Conservation (phyloP, 2,888 invertebrate genomes). For the Dascillus cervinus region DNA sequence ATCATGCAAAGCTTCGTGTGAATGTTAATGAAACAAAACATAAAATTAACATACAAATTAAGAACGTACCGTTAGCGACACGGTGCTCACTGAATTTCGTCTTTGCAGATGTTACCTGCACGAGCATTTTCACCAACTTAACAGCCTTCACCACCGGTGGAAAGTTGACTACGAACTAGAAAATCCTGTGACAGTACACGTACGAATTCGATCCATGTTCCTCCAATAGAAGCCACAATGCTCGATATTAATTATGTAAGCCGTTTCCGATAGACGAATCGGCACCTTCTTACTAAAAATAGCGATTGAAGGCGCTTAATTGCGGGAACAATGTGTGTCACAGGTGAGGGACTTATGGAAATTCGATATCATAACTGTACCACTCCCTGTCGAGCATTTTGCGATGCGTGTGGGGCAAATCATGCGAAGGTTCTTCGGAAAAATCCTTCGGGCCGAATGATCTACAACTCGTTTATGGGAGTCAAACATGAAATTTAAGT, state of each 20-base stretch:
- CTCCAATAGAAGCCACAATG: no score
- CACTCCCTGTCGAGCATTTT: conserved; percentile 5
- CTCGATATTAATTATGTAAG: no score
- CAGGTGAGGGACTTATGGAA: conserved; percentile 4
- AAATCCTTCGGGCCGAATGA: neutral
- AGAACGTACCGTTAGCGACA: conserved; percentile 1
- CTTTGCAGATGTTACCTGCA: conserved; percentile 30
- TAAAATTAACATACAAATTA: neutral
- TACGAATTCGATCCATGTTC: no score
- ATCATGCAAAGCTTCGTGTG: no score
- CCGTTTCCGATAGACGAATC: no score
- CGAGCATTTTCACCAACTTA: conserved; percentile 29
- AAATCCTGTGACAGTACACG: no score
- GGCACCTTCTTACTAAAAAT: no score
- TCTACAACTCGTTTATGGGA: neutral
- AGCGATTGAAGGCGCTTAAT: no score
- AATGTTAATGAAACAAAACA: no score
- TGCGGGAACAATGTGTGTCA: no score
- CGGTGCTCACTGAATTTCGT: conserved; percentile 23
- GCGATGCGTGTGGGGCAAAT: conserved; percentile 5
- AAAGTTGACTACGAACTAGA: no score
- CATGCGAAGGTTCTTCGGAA: neutral
- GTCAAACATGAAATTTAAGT: neutral
- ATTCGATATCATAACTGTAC: conserved; percentile 3
- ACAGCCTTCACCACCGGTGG: no score